Conservation (phyloP, 2,888 invertebrate genomes). For the Leptinotarsa tumamoca region DNA sequence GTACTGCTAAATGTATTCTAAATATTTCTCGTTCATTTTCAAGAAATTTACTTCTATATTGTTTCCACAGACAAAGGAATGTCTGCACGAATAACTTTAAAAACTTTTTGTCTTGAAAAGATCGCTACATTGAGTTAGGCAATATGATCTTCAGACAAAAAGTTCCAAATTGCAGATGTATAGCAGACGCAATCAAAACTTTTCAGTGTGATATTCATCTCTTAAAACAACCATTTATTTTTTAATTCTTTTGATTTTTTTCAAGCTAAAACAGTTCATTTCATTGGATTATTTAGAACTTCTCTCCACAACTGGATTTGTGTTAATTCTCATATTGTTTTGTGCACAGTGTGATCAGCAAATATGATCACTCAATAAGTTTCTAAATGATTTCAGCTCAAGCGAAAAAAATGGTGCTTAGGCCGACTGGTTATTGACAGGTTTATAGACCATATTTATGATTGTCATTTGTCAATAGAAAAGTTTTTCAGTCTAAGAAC, state of each 20-base stretch:
- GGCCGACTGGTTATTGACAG: too few species aligned
- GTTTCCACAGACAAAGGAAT: background rate
- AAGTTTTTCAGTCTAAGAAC: too few species aligned
- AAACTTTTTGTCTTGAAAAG: constrained; percentile 33
- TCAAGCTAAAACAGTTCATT: background rate
- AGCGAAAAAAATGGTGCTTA: too few species aligned
- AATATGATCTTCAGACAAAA: constrained; percentile 40
- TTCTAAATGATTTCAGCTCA: too few species aligned
- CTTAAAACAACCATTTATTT: constrained; percentile 29
- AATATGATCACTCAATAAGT: too few species aligned
- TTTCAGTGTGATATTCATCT: constrained; percentile 36
- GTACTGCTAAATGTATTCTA: too few species aligned
- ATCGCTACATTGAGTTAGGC: constrained; percentile 33
- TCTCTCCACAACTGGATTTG: too few species aligned
- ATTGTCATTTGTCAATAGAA: too few species aligned
- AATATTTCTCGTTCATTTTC: too few species aligned
- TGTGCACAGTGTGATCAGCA: too few species aligned
- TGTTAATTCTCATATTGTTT: too few species aligned
- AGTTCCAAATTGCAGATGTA: constrained; percentile 28
- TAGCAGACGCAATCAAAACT: constrained; percentile 37
- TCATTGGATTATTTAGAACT: background rate
- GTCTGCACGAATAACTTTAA: constrained; percentile 28
- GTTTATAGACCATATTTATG: too few species aligned
- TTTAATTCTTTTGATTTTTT: constrained; percentile 4
- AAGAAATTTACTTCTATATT: background rate